These are phyloP conservation scores for Listronotus bonariensis DNA, from an alignment of 1,140 invertebrate genomes.

Conservation along the genomic window DNA sequence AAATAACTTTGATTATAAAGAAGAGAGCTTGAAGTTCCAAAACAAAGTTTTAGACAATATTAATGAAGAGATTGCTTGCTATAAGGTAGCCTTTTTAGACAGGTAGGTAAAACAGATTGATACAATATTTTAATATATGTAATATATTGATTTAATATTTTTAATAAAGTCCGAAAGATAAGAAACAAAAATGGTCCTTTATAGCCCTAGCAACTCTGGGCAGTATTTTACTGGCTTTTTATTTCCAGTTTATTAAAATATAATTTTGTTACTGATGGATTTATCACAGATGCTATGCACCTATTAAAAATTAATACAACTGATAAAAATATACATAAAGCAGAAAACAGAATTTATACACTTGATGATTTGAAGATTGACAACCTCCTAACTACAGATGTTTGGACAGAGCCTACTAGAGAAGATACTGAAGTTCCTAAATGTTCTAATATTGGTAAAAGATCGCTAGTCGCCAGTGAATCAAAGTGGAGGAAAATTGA, in stretches of 20 bases:
- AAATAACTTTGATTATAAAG: slow-evolving; percentile 4
- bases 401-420: not conserved
- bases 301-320: slow-evolving; percentile 7
- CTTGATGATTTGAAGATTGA: slow-evolving; percentile 20
- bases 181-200: too few species aligned
- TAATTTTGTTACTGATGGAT: slow-evolving; percentile 17
- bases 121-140: too few species aligned
- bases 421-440: not conserved
- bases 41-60: slow-evolving; percentile 14
- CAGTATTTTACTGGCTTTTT: too few species aligned
- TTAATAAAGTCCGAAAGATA: too few species aligned
- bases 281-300: slow-evolving; percentile 9
- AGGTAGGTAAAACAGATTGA: slow-evolving; percentile 7
- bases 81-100: slow-evolving; percentile 19
- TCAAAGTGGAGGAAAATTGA: slow-evolving; percentile 34
- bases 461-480: not conserved
- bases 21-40: slow-evolving; percentile 31
- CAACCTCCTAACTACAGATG: slow-evolving; percentile 7
- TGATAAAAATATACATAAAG: not conserved
- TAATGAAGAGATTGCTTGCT: slow-evolving; percentile 4
- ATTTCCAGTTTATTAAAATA: slow-evolving; percentile 33
- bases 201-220: too few species aligned
- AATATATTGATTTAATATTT: too few species aligned
- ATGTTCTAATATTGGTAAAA: not conserved
- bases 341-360: slow-evolving; percentile 21